These are phyloP conservation scores for Mylabris sibirica DNA, from an alignment of 2,888 invertebrate genomes.

Conservation along the genomic window DNA sequence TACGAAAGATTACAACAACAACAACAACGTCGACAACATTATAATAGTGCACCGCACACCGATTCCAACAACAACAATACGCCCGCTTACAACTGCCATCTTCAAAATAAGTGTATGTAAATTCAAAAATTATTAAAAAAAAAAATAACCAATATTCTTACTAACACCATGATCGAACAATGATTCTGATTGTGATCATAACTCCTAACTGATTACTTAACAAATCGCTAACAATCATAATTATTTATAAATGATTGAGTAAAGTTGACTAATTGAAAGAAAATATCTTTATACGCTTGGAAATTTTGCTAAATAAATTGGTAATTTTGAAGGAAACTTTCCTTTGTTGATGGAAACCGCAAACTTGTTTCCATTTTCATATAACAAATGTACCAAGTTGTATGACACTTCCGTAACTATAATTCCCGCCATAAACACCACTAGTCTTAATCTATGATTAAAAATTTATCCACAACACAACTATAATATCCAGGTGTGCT, in stretches of 20 bases:
- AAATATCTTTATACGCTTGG: not conserved
- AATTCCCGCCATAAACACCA: constrained; percentile 17
- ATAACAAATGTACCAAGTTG: constrained; percentile 11
- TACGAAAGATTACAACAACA: constrained; percentile 37
- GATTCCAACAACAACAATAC: constrained; percentile 59
- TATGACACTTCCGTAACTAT: constrained; percentile 23
- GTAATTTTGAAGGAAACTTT: not conserved
- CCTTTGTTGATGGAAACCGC: constrained; percentile 16
- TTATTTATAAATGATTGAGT: constrained; percentile 1
- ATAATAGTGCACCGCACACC: constrained; percentile 42
- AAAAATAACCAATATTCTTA: constrained; percentile 11
- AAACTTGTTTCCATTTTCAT: constrained; percentile 21
- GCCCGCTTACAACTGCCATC: constrained; percentile 51
- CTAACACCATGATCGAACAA: constrained; percentile 33
- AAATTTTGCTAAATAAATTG: not conserved
- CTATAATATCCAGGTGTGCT: constrained; percentile 35
- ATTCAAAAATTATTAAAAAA: constrained; percentile 34
- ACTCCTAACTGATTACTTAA: not conserved
- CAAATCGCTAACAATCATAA: not conserved
- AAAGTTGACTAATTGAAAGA: not conserved
- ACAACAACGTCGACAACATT: constrained; percentile 29
- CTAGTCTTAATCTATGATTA: constrained; percentile 6
- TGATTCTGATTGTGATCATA: not conserved
- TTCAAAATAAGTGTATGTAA: constrained; percentile 58
- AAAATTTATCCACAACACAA: constrained; percentile 12